Evolutionary conservation across 2,888 invertebrate species (phyloP).

Genomic region (Ischnura elegans): DNA sequence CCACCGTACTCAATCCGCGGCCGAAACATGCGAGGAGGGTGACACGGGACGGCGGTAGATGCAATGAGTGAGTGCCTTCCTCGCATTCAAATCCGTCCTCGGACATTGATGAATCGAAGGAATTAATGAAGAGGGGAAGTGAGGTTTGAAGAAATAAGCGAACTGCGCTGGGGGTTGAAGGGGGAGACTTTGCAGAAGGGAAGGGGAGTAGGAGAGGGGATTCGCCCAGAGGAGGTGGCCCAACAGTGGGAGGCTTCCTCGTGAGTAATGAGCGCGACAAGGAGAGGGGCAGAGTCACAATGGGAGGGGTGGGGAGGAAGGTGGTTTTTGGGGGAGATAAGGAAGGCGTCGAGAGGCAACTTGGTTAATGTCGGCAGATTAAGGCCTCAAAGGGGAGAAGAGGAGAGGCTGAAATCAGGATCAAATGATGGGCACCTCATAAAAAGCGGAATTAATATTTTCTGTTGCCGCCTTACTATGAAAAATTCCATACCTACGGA

Average conservation of each 20-base stretch:
- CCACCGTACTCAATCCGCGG: constrained; percentile 9
- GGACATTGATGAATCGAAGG: constrained; percentile 35
- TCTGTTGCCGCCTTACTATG: no score
- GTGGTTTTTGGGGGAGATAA: neutral
- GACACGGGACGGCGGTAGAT: neutral
- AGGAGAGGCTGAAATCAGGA: neutral
- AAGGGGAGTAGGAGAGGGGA: neutral
- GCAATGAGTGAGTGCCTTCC: neutral
- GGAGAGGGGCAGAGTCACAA: no score
- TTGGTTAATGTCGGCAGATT: constrained; percentile 10
- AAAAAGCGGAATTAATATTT: neutral
- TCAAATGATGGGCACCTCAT: neutral
- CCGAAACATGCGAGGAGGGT: neutral
- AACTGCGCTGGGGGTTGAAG: neutral
- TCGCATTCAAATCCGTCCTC: constrained; percentile 35
- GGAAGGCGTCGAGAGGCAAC: neutral
- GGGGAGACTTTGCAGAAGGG: neutral
- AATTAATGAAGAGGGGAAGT: constrained; percentile 26
- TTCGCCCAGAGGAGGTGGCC: neutral
- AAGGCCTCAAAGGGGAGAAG: neutral
- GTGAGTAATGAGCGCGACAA: constrained; percentile 29
- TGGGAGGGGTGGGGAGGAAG: no score
- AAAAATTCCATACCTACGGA: no score
- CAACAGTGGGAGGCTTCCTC: neutral
- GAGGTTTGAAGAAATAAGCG: neutral